Percentiles rank a stretch among this genome's conserved stretches.
phyloP scores from a whole-genome alignment of 2,888 invertebrate species.

The Phortica okadai region DNA sequence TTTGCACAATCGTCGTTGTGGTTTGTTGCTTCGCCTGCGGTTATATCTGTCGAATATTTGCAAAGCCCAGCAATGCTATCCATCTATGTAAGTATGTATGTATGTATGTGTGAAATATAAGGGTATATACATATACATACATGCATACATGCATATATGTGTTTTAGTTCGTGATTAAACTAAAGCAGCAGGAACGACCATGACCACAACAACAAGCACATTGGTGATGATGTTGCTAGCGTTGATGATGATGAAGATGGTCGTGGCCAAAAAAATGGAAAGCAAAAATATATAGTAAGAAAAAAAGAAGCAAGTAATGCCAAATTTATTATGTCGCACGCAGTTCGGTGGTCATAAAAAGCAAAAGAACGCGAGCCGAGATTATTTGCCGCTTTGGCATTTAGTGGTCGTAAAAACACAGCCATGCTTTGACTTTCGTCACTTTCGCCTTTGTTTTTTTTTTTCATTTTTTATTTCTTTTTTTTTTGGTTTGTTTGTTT shows the following conservation, averaged over 20 bases:
- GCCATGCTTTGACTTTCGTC: not conserved
- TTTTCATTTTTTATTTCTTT: not conserved
- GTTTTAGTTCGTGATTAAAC: not conserved
- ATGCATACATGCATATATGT: not conserved
- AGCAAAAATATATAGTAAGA: not conserved
- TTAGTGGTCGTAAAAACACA: constrained; percentile 45
- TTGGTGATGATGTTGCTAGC: no score
- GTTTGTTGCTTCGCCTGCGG: no score
- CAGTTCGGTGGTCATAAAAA: constrained; percentile 45
- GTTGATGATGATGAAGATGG: not conserved
- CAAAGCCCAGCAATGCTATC: no score
- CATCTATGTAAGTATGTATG: no score
- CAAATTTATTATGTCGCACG: constrained; percentile 45
- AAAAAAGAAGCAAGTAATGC: constrained; percentile 33
- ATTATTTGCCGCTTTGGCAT: constrained; percentile 46
- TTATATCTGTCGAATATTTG: no score
- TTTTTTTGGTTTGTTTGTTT: constrained; percentile 12
- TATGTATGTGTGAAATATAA: no score
- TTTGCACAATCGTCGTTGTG: no score
- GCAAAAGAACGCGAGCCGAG: constrained; percentile 22
- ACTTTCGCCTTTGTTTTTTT: not conserved
- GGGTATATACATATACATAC: no score
- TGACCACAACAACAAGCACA: not conserved
- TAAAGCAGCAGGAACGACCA: not conserved
- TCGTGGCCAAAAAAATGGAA: not conserved